Conservation (phyloP, 2,113 vertebrate species). For the Periophthalmus modestus region DNA sequence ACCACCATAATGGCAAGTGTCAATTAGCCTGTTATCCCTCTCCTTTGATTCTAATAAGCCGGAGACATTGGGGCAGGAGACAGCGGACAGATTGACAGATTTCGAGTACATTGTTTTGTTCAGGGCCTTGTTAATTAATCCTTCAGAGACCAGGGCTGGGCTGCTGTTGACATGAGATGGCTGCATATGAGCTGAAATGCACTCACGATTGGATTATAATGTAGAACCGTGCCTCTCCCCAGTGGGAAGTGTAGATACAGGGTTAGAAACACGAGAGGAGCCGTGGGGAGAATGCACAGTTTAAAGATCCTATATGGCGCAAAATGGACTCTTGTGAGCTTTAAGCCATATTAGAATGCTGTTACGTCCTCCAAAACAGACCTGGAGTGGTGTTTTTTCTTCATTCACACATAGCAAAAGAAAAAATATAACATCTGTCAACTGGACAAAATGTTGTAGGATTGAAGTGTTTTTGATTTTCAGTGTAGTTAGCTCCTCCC, state of each 20-base stretch:
- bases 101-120: constrained; percentile 54
- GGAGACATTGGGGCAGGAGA: constrained; percentile 15
- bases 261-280: not conserved
- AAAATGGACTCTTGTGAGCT: no score
- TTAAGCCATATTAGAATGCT: no score
- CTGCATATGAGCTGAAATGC: constrained; percentile 35
- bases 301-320: not conserved
- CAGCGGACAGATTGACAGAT: constrained; percentile 52
- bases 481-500: no score
- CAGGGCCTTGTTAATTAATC: constrained; percentile 58
- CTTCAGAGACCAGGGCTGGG: constrained; percentile 44
- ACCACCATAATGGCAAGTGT: constrained; percentile 2
- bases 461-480: no score
- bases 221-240: not conserved
- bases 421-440: no score
- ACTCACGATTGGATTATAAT: constrained; percentile 29
- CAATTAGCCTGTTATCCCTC: not conserved
- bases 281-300: not conserved
- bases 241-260: not conserved
- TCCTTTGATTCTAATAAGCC: constrained; percentile 28
- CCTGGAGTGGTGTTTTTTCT: no score
- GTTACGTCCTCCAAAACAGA: no score
- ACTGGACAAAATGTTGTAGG: no score
- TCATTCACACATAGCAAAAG: no score
- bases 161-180: constrained; percentile 13